phyloP scores from a whole-genome alignment of 2,113 vertebrate species.

The Pontoporia blainvillei region DNA sequence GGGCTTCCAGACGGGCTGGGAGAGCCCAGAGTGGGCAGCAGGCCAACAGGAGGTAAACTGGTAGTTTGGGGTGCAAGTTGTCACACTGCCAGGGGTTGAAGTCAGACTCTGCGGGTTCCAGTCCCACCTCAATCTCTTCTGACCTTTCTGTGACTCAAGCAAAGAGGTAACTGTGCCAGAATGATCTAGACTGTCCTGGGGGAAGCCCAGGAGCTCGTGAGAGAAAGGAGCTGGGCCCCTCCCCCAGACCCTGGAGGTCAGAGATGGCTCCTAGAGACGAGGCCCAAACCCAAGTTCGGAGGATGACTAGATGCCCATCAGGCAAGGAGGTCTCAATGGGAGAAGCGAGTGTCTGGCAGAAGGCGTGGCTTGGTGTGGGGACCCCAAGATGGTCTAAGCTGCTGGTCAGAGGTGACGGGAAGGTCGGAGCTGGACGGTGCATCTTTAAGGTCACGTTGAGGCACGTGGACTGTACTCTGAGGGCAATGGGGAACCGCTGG shows the following conservation, averaged over 20 bases:
- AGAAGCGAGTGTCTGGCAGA: neutral
- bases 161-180: neutral
- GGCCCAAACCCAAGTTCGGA: neutral
- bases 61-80: accelerated
- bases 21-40: accelerated
- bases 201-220: accelerated
- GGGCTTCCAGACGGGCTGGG: accelerated
- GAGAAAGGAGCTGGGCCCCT: neutral
- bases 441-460: neutral
- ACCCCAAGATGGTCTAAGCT: no score
- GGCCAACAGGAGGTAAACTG: neutral
- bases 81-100: neutral
- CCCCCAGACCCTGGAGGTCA: accelerated
- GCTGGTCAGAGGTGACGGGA: neutral
- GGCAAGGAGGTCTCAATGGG: neutral
- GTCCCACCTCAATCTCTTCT: neutral
- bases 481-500: neutral
- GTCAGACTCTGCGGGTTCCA: neutral
- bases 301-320: neutral
- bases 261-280: accelerated
- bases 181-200: accelerated
- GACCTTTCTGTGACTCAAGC: neutral
- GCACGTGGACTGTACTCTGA: neutral
- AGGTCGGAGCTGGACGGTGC: neutral
- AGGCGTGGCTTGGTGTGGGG: no score